Evolutionary conservation across 92 coral and sea anemone genomes (phyloP).

Genomic region (Actinernus sp.): DNA sequence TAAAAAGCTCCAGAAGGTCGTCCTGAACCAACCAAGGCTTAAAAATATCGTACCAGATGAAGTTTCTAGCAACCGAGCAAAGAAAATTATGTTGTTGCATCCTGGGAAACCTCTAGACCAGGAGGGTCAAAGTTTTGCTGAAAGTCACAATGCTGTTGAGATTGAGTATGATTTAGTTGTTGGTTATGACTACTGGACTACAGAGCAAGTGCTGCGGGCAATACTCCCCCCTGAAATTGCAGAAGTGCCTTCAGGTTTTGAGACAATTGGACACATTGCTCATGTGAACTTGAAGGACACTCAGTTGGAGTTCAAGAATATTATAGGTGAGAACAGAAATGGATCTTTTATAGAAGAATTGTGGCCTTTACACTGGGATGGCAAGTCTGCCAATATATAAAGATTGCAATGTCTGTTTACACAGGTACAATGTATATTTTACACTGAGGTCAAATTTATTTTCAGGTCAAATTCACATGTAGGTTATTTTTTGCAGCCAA

Average conservation of each 20-base stretch:
- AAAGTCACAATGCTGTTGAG: slow-evolving; percentile 59
- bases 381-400: too few relatives aligned
- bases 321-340: slow-evolving; percentile 85
- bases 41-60: slow-evolving; percentile 82
- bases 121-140: slow-evolving; percentile 57
- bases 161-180: slow-evolving; percentile 61
- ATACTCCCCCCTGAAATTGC: slow-evolving; percentile 78
- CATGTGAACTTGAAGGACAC: slow-evolving; percentile 89
- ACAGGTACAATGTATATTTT: too few relatives aligned
- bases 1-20: slow-evolving; percentile 66
- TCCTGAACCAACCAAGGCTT: slow-evolving; percentile 83
- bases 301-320: slow-evolving; percentile 72
- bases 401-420: too few relatives aligned
- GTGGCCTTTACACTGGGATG: too few relatives aligned
- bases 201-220: slow-evolving; percentile 87
- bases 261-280: slow-evolving; percentile 96
- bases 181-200: slow-evolving; percentile 87
- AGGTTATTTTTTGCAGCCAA: too few relatives aligned
- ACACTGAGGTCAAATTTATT: too few relatives aligned
- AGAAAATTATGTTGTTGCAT: slow-evolving; percentile 75
- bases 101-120: slow-evolving; percentile 58
- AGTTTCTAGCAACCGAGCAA: slow-evolving; percentile 14
- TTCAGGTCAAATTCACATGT: too few relatives aligned
- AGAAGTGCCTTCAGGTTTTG: slow-evolving; percentile 94
- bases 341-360: too few relatives aligned